phyloP scores from a whole-genome alignment of 2,888 invertebrate species.

The Drosophila paranaensis region DNA sequence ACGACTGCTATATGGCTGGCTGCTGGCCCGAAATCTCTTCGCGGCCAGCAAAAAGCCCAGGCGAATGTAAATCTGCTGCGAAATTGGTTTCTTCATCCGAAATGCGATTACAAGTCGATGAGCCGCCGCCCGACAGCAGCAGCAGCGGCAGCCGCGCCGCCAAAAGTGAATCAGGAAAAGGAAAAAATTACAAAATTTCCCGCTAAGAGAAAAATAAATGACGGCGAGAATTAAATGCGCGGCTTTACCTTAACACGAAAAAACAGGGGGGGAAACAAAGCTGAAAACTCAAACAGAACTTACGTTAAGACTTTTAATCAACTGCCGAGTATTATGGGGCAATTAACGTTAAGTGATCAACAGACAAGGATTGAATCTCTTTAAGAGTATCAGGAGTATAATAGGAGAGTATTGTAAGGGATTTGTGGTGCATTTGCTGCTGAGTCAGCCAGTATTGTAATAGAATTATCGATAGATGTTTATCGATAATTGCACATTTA shows the following conservation, averaged over 20 bases:
- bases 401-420: background rate
- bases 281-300: slow-evolving; percentile 3
- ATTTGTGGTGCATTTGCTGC: no score
- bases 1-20: slow-evolving; percentile 36
- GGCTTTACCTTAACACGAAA: background rate
- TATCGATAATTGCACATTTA: no score
- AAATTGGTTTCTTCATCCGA: slow-evolving; percentile 70
- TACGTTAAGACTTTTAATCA: slow-evolving; percentile 2
- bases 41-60: slow-evolving; percentile 42
- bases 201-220: slow-evolving; percentile 12
- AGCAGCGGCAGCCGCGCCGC: slow-evolving; percentile 23
- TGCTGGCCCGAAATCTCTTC: slow-evolving; percentile 23
- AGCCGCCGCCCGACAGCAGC: slow-evolving; percentile 49
- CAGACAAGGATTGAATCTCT: background rate
- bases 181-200: slow-evolving; percentile 16
- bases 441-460: no score
- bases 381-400: background rate
- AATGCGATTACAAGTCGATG: slow-evolving; percentile 75
- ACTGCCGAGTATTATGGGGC: slow-evolving; percentile 2
- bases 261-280: background rate
- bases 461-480: no score
- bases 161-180: slow-evolving; percentile 38
- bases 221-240: slow-evolving; percentile 9
- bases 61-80: slow-evolving; percentile 72
- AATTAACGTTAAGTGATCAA: slow-evolving; percentile 2